Conservation (phyloP, 92 coral and sea anemone genomes). For the Blastomussa wellsi region DNA sequence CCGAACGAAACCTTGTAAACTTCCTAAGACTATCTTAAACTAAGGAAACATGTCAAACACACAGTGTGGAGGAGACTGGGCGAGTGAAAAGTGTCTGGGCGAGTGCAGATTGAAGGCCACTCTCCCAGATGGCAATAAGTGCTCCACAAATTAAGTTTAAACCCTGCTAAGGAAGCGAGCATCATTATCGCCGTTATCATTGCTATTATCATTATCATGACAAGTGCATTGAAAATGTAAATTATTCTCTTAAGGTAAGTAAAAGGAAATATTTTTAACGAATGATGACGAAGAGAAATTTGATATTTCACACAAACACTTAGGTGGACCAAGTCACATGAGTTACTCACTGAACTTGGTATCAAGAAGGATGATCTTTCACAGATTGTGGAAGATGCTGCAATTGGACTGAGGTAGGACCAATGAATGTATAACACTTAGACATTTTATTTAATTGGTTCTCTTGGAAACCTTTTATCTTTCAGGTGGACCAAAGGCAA, state of each 20-base stretch:
- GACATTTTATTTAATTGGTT: not conserved
- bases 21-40: too few species aligned
- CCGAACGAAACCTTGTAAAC: too few species aligned
- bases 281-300: not conserved
- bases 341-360: slow-evolving; percentile 71
- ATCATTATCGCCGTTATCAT: too few species aligned
- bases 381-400: slow-evolving; percentile 68
- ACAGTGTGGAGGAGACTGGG: too few species aligned
- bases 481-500: slow-evolving; percentile 90
- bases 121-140: too few species aligned
- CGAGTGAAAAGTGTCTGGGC: too few species aligned
- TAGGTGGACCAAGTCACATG: slow-evolving; percentile 90
- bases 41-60: too few species aligned
- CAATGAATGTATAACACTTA: not conserved
- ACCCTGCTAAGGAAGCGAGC: too few species aligned
- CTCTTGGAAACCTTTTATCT: slow-evolving; percentile 20
- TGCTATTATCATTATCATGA: too few species aligned
- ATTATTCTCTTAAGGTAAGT: not conserved
- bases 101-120: too few species aligned
- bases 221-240: not conserved
- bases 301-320: not conserved
- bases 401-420: slow-evolving; percentile 76
- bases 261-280: not conserved
- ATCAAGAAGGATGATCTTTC: slow-evolving; percentile 63
- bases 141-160: too few species aligned